Base-by-base conservation (phyloP, 1,140 invertebrate genomes). In the Drosophila seguyi region DNA sequence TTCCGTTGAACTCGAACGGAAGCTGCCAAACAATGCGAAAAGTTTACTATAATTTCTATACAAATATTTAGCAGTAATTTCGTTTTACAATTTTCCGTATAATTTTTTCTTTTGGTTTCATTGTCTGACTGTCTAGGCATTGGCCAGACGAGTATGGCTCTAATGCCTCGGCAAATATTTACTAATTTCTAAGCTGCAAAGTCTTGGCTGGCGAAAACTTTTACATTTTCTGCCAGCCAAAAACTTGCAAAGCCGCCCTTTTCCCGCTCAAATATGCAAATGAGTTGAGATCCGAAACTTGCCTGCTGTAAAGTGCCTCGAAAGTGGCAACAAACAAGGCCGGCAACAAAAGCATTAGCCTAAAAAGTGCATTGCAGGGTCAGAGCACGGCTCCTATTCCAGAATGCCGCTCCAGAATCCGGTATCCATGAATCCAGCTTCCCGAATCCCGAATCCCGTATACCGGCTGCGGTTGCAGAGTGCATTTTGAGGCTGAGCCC, bases 261-360 rank as follows among this genome's bases (percentile, higher is more conserved):
- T 27, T 27, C 14, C 63, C 74, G 53, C 84, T 90, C 71, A 79
- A 85, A 85, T 90, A 88, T 88, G 85, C 78, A 88, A 88, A 88
- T 90, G 74, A 84, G 73, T 34, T 56, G 69, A 55, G 50, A 47
- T 55, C 31, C 31, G 29, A 75, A 59, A 63, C 68, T 60, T 60
- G 76, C 36, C 50, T 53, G 67, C 41, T 87, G 58, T 73, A 84
- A 83, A 88, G 83, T 87, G 83, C 84, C 53, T 68, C 60, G 50
- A 86, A 86, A 82, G 79, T 67, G 61, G 68, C 72, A 62, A 69
- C 38, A 69, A 69, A 76, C 74, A 53, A 36, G 62, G 63, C 42
- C 61, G 69, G 47, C 53, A 73, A 75, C 66, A 83, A 83, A 65
- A 77, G 81, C 84, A 79, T 83, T 88, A 88, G 76, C 72, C 62